Conservation (phyloP, 2,888 invertebrate genomes). For the Nebria brevicollis region DNA sequence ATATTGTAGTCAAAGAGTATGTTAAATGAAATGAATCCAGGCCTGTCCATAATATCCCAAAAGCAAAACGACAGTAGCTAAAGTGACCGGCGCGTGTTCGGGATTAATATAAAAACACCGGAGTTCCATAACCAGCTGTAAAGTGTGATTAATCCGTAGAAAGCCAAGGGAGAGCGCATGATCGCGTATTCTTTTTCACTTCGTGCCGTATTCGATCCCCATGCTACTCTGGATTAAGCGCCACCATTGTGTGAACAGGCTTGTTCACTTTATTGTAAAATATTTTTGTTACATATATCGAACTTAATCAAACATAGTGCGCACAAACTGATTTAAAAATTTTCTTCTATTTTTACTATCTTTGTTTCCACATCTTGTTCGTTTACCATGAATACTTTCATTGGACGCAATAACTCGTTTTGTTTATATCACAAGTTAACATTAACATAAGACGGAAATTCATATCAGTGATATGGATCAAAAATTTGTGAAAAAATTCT, state of each 20-base stretch:
- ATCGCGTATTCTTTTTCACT: not conserved
- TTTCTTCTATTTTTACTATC: not conserved
- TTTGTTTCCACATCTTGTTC: not conserved
- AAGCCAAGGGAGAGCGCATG: conserved; percentile 6
- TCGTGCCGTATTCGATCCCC: not conserved
- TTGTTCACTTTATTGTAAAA: conserved; percentile 23
- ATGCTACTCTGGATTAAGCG: conserved; percentile 4
- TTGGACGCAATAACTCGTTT: not conserved
- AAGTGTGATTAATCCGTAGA: conserved; percentile 31
- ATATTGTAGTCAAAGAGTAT: not conserved
- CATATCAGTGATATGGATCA: no score
- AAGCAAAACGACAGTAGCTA: not conserved
- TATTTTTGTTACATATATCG: conserved; percentile 21
- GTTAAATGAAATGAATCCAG: conserved; percentile 10
- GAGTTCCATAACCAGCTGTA: conserved; percentile 29
- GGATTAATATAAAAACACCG: conserved; percentile 41
- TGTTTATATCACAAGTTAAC: not conserved
- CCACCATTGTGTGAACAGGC: not conserved
- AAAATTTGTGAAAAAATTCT: no score
- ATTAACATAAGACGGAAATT: no score
- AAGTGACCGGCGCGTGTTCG: conserved; percentile 17
- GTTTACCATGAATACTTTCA: not conserved
- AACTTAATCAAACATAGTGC: conserved; percentile 26
- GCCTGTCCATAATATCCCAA: not conserved
- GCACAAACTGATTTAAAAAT: not conserved